Percentiles rank a stretch among this genome's conserved stretches.
Evolutionary conservation across 2,113 vertebrate genomes (phyloP).

Genomic region (Bubalus kerabau): DNA sequence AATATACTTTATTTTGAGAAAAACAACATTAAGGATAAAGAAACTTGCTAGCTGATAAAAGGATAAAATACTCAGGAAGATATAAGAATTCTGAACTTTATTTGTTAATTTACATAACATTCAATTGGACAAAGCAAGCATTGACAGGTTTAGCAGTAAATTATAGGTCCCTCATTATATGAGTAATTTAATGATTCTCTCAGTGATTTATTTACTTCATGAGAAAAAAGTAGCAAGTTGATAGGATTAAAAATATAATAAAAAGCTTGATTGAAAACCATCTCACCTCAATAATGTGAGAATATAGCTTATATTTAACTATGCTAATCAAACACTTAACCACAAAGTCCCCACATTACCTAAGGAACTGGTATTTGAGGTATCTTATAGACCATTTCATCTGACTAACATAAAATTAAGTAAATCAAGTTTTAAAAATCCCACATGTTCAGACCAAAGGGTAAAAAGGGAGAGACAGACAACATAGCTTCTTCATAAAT

Average conservation of each 20-base stretch:
- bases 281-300: background rate
- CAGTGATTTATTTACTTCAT: background rate
- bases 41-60: background rate
- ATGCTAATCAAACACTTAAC: background rate
- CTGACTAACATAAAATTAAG: background rate
- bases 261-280: background rate
- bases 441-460: background rate
- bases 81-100: background rate
- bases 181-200: background rate
- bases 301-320: background rate
- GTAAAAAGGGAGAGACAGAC: accelerated
- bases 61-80: background rate
- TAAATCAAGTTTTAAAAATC: background rate
- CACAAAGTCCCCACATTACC: background rate
- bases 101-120: background rate
- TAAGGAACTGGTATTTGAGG: background rate
- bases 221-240: background rate
- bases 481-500: background rate
- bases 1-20: background rate
- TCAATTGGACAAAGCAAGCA: background rate
- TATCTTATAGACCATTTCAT: background rate
- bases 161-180: background rate
- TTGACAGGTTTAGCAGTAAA: background rate
- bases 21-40: background rate
- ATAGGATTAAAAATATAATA: background rate